A percentile compares a stretch with the other conserved stretches of the same genome.
Conservation (phyloP, 2,113 vertebrate genomes). For the Vicugna pacos region DNA sequence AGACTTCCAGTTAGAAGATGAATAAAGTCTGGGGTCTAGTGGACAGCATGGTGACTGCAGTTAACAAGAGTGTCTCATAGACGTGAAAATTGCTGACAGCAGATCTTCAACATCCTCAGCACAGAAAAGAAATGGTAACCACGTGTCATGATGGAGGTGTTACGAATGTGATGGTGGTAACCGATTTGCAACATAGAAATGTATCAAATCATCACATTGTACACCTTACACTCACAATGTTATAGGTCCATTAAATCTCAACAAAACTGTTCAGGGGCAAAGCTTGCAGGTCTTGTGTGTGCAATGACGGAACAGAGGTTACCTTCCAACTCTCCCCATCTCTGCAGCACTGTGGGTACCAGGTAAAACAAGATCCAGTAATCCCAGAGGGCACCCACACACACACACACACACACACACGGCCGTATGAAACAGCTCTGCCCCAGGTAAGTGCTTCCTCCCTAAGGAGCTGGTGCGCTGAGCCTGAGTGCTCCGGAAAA, state of each 20-base stretch:
- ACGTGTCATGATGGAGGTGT: rapidly evolving
- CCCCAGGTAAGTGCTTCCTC: too few species aligned
- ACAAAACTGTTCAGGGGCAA: rapidly evolving
- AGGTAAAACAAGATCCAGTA: rapidly evolving
- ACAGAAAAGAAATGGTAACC: rapidly evolving
- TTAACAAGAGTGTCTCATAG: rapidly evolving
- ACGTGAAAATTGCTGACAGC: rapidly evolving
- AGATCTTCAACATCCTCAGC: not conserved
- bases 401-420: too few species aligned
- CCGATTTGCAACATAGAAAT: rapidly evolving
- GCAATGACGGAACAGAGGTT: rapidly evolving
- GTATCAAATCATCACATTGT: not conserved
- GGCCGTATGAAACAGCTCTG: rapidly evolving
- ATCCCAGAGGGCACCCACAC: too few species aligned
- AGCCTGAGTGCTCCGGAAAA: rapidly evolving
- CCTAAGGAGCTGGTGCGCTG: not conserved
- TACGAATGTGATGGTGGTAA: rapidly evolving
- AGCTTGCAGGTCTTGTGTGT: too few species aligned
- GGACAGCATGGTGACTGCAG: too few species aligned
- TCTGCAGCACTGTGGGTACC: rapidly evolving
- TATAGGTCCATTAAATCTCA: rapidly evolving
- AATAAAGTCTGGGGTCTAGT: not conserved
- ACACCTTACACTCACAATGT: rapidly evolving
- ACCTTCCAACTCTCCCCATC: too few species aligned
- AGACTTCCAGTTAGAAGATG: not conserved